phyloP scores from a whole-genome alignment of 2,888 invertebrate species.

The Neuroscelio doddi region DNA sequence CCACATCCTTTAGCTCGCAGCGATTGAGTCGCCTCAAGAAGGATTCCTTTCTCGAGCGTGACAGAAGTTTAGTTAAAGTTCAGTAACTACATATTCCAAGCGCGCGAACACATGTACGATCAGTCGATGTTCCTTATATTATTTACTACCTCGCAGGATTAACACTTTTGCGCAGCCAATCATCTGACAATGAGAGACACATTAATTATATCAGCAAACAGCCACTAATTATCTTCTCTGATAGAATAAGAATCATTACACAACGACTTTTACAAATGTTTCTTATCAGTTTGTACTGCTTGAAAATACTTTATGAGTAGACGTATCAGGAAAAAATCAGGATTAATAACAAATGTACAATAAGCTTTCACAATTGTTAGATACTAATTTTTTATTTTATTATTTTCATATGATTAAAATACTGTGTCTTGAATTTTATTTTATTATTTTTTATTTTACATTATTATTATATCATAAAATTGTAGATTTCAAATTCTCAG shows the following conservation, averaged over 20 bases:
- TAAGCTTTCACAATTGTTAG: too few relatives aligned
- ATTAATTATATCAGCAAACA: slow-evolving; percentile 30
- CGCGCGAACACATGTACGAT: slow-evolving; percentile 5
- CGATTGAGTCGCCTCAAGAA: slow-evolving; percentile 47
- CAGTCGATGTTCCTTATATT: background rate
- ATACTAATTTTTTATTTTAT: too few relatives aligned
- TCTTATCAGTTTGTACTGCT: background rate
- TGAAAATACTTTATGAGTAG: background rate
- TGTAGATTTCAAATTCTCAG: too few relatives aligned
- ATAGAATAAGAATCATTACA: background rate
- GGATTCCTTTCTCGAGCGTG: slow-evolving; percentile 42
- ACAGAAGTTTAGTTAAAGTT: slow-evolving; percentile 44
- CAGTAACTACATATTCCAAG: slow-evolving; percentile 32
- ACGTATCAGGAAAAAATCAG: background rate
- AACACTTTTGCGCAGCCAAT: background rate
- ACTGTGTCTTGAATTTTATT: too few relatives aligned
- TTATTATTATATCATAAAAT: too few relatives aligned
- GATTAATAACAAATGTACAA: too few relatives aligned
- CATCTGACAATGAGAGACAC: slow-evolving; percentile 32
- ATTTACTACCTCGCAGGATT: slow-evolving; percentile 1
- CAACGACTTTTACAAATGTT: background rate
- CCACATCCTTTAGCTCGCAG: slow-evolving; percentile 38
- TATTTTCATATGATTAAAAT: too few relatives aligned
- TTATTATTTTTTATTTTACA: too few relatives aligned
- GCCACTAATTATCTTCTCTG: slow-evolving; percentile 2